Evolutionary conservation across 2,797 vertebrate species (phyloP).

Genomic region (Phylloscopus collybita): DNA sequence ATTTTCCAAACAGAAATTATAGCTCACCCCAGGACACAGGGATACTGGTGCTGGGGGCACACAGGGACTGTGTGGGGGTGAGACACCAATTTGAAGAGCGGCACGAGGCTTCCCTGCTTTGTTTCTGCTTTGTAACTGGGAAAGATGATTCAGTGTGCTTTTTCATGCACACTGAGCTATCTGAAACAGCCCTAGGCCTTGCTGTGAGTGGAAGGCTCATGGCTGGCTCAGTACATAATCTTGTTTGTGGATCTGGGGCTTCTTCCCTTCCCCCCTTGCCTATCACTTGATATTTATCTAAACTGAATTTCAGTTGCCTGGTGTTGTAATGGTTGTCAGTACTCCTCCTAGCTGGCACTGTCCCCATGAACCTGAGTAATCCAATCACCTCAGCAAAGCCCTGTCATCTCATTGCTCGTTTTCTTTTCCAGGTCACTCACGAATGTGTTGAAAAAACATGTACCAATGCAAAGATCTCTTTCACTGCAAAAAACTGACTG

Average conservation of each 20-base stretch:
- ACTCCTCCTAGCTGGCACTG: constrained; percentile 21
- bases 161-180: neutral
- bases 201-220: neutral
- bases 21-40: neutral
- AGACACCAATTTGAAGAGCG: neutral
- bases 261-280: neutral
- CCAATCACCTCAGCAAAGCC: neutral
- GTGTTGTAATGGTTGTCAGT: constrained; percentile 2
- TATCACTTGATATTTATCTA: constrained; percentile 15
- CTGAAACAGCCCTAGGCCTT: neutral
- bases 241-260: neutral
- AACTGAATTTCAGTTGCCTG: constrained; percentile 19
- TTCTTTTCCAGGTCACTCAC: constrained; percentile 30
- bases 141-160: neutral
- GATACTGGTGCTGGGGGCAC: neutral
- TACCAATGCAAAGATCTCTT: neutral
- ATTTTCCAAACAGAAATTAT: constrained; percentile 46
- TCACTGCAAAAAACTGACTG: neutral
- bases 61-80: neutral
- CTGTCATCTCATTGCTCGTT: constrained; percentile 6
- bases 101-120: neutral
- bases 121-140: neutral
- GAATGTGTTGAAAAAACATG: neutral
- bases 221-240: neutral
- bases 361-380: constrained; percentile 19